Evolutionary conservation across 2,888 invertebrate species (phyloP).

Genomic region (Amiota mariae): DNA sequence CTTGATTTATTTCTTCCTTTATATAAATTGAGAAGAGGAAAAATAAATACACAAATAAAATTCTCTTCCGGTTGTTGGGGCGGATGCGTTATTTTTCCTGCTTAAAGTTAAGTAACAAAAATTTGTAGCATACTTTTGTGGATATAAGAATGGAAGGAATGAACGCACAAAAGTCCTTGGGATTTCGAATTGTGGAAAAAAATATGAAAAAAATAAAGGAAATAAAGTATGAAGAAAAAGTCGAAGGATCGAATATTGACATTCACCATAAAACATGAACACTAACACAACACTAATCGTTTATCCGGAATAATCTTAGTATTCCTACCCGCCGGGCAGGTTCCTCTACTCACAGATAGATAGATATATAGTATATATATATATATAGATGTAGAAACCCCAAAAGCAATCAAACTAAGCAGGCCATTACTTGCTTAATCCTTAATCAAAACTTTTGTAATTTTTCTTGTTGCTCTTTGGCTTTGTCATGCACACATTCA

Average conservation of each 20-base stretch:
- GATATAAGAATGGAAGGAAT: no score
- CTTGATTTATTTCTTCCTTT: not conserved
- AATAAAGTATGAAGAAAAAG: not conserved
- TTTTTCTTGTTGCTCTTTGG: conserved; percentile 24
- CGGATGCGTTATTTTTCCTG: not conserved
- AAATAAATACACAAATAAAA: not conserved
- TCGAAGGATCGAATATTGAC: not conserved
- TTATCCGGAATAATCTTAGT: not conserved
- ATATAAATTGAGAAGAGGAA: not conserved
- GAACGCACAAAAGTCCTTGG: not conserved
- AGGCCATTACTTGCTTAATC: conserved; percentile 29
- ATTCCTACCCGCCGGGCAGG: no score
- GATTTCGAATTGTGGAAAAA: not conserved
- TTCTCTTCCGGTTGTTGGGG: not conserved
- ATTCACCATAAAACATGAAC: conserved; percentile 5
- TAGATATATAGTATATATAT: no score
- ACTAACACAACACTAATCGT: conserved; percentile 20
- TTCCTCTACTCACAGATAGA: not conserved
- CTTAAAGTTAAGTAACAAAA: not conserved
- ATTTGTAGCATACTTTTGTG: conserved; percentile 6
- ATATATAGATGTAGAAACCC: not conserved
- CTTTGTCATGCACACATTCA: not conserved
- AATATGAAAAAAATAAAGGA: no score
- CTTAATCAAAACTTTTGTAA: conserved; percentile 30
- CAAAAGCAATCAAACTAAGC: conserved; percentile 31